These are phyloP conservation scores for Athene cunicularia DNA, from an alignment of 2,113 vertebrate species.

Conservation along the genomic window DNA sequence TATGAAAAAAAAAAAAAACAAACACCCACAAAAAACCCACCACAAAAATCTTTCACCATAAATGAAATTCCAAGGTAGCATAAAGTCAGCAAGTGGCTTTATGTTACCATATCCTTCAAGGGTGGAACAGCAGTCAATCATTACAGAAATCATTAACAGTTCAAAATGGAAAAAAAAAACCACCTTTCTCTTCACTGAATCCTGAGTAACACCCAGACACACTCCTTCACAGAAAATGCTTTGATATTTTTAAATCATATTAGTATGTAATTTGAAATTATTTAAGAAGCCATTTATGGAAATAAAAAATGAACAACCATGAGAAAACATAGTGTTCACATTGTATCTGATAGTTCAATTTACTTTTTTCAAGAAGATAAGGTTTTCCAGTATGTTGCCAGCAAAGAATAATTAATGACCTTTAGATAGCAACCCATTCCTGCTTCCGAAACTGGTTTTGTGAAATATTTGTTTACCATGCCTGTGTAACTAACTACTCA, in stretches of 20 bases:
- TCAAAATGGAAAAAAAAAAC: neutral
- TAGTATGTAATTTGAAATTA: neutral
- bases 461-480: conserved; percentile 22
- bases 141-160: neutral
- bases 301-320: neutral
- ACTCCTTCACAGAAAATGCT: neutral
- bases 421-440: conserved; percentile 4
- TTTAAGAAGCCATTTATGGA: neutral
- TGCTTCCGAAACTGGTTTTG: conserved; percentile 35
- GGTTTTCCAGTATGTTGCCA: neutral
- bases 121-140: neutral
- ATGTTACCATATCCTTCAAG: neutral
- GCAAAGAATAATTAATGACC: conserved; percentile 21
- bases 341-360: neutral
- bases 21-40: too few species aligned
- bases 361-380: conserved; percentile 19
- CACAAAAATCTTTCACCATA: neutral
- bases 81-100: neutral
- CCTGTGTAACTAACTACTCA: neutral
- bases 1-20: neutral
- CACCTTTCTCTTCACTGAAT: neutral
- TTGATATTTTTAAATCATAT: neutral
- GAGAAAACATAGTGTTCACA: neutral
- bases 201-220: neutral
- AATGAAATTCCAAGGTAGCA: neutral